These are phyloP conservation scores for Scaptomyza parva DNA, from an alignment of 2,888 invertebrate genomes.

Conservation along the genomic window DNA sequence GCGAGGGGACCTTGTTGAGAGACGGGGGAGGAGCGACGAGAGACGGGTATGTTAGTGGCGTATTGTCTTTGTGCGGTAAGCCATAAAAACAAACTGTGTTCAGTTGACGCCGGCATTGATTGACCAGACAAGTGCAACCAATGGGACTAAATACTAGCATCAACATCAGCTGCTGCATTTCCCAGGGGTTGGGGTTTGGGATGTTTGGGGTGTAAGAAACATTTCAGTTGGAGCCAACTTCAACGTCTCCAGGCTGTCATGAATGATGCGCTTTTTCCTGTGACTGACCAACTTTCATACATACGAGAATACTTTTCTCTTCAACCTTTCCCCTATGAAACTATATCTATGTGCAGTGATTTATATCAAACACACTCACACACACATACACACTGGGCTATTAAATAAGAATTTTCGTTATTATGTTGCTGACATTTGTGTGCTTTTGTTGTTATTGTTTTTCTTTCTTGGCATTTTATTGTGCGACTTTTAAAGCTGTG, in stretches of 20 bases:
- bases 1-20: not conserved
- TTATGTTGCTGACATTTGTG: conserved; percentile 55
- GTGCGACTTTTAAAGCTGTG: conserved; percentile 54
- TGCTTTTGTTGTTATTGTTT: not conserved
- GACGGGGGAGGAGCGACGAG: not conserved
- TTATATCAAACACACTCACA: conserved; percentile 51
- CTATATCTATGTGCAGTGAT: conserved; percentile 55
- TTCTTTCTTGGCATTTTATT: conserved; percentile 44
- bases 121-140: conserved; percentile 77
- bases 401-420: conserved; percentile 72
- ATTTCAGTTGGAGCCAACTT: conserved; percentile 24
- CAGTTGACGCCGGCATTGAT: conserved; percentile 72
- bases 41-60: conserved; percentile 16
- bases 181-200: conserved; percentile 49
- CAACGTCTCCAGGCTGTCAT: conserved; percentile 61
- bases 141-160: conserved; percentile 61
- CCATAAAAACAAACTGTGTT: conserved; percentile 73
- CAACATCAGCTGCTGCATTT: conserved; percentile 72
- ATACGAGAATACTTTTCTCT: not conserved
- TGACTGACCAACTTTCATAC: conserved; percentile 52
- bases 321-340: conserved; percentile 26
- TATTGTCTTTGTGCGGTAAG: conserved; percentile 70
- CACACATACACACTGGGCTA: conserved; percentile 51
- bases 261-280: conserved; percentile 75
- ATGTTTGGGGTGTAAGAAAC: no score